These are phyloP conservation scores for Hydrolagus colliei DNA, from an alignment of 2,797 vertebrate genomes.

Conservation along the genomic window DNA sequence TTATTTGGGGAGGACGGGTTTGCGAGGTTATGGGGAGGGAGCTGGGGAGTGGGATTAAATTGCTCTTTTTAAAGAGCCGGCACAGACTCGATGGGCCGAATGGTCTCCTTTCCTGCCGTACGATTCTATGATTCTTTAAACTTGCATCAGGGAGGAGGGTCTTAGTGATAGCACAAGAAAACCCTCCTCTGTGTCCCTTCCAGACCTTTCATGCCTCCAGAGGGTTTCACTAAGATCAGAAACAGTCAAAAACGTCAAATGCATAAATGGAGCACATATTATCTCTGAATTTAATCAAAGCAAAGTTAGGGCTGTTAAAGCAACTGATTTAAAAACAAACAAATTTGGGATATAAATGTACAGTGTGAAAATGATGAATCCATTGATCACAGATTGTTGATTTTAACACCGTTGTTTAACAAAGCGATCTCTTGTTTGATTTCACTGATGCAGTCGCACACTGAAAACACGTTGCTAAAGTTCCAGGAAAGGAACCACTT, in stretches of 20 bases:
- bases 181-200: neutral
- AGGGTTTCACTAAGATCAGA: too few species aligned
- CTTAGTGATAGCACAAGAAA: too few species aligned
- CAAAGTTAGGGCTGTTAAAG: too few species aligned
- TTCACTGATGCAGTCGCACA: too few species aligned
- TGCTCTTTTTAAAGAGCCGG: too few species aligned
- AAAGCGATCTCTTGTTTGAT: too few species aligned
- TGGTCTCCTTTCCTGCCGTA: neutral
- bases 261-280: neutral
- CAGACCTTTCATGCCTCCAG: neutral
- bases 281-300: too few species aligned
- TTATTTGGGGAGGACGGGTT: too few species aligned
- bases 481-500: constrained; percentile 70
- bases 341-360: too few species aligned
- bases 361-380: neutral
- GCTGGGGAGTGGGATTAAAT: too few species aligned
- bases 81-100: too few species aligned
- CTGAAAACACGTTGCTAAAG: neutral
- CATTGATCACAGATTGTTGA: neutral
- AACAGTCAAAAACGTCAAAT: neutral
- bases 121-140: neutral
- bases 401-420: neutral
- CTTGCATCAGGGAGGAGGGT: neutral
- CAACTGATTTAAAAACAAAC: neutral
- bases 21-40: too few species aligned